Conservation (phyloP, 2,113 vertebrate species). For the Cervus canadensis region DNA sequence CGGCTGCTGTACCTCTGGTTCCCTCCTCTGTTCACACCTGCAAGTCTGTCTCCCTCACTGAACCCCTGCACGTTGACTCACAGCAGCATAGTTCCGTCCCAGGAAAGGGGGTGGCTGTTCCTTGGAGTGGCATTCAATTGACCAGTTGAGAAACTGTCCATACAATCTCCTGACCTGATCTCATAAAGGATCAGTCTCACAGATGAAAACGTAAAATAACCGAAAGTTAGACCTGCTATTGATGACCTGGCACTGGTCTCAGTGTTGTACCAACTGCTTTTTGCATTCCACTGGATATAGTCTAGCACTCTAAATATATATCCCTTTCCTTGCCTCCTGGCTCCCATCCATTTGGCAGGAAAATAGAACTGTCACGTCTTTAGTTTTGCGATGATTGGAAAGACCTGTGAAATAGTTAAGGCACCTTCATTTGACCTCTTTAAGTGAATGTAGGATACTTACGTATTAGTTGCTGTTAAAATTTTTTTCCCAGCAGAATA, state of each 20-base stretch:
- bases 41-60: constrained; percentile 38
- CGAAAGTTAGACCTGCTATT: not conserved
- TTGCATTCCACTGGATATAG: not conserved
- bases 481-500: not conserved
- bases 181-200: constrained; percentile 9
- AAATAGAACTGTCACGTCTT: not conserved
- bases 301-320: not conserved
- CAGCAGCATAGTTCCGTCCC: constrained; percentile 39
- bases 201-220: not conserved
- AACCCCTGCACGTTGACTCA: constrained; percentile 50
- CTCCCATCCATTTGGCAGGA: not conserved
- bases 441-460: not conserved
- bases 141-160: not conserved
- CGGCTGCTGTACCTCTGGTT: constrained; percentile 55
- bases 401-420: constrained; percentile 12
- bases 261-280: not conserved
- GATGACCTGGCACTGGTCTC: not conserved
- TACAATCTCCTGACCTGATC: not conserved
- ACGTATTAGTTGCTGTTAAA: not conserved
- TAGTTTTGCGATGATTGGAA: not conserved
- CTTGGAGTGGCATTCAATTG: constrained; percentile 46
- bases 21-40: constrained; percentile 50
- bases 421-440: not conserved
- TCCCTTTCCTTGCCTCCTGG: not conserved
- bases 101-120: not conserved